Evolutionary conservation across 2,888 invertebrate genomes (phyloP), one percentile per base, ranked within the genome.

Genomic region (Rhagophthalmus giganteus): DNA sequence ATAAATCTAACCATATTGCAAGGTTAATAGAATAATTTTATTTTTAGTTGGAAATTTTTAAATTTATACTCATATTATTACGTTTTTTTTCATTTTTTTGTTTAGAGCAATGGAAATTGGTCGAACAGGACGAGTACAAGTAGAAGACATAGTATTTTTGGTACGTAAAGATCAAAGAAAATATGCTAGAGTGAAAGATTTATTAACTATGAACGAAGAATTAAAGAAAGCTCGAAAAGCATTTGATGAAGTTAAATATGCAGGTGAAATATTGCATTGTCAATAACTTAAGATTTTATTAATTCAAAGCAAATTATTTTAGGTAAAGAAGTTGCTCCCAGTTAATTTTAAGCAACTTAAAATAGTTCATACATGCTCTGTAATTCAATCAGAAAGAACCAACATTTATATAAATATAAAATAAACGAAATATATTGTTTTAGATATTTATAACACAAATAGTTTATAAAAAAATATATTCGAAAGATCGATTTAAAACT

Each of bases 201-300:
- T 98, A 24, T 78, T 98, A 0, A 93, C 93, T 30, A 97, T 99
- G 97, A 99, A 97, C 76, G 99, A 99, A 76, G 98, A 99, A 76
- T 78, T 99, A 35, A 96, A 98, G 77, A 93, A 95, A 76, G 99
- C 99, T 8, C 83, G 99, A 63, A 99, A 99, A 79, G 98, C 98
- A 55, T 99, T 99, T 78, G 99, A 99, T 79, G 98, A 96, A 83
- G 92, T 93, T 57, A 94, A 94, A 85, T 94, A 93, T 81, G 93
- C 90, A 80, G 91, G 90, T 86, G 81, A 82, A 78, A 66, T 3
- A 10, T 16, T 13, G n/a, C n/a, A n/a, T 31, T 31, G 4, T 11
- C 31, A 31, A 20, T 5, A 7, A 20, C 3, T 7, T 5, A 20
- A 20, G 20, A 7, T 5, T 5, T 20, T 20, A 5, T 20, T 20